Evolutionary conservation across 2,797 vertebrate species (phyloP).

Genomic region (Australoheros facetus): DNA sequence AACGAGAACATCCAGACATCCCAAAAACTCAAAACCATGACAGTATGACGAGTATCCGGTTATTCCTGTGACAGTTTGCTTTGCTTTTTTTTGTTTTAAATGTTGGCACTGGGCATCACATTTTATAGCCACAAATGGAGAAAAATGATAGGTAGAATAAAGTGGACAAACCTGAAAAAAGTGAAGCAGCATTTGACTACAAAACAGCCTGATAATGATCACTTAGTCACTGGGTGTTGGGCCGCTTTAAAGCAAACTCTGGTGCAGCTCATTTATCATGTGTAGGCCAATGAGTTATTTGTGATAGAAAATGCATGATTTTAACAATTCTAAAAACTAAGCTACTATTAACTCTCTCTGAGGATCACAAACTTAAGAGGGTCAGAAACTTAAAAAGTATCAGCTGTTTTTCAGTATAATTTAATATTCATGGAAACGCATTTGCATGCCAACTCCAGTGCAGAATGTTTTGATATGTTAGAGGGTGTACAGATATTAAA

Average conservation of each 20-base stretch:
- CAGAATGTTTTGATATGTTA: background rate
- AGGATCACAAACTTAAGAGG: background rate
- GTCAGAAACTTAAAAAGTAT: background rate
- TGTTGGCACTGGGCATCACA: background rate
- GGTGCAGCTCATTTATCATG: background rate
- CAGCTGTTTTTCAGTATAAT: background rate
- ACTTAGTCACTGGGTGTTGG: background rate
- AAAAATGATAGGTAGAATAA: background rate
- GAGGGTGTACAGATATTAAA: background rate
- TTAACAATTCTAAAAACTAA: background rate
- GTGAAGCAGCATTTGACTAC: background rate
- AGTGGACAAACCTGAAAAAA: conserved; percentile 2
- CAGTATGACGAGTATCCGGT: background rate
- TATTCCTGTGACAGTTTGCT: background rate
- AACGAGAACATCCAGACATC: background rate
- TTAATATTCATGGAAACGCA: conserved; percentile 13
- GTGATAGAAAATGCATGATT: background rate
- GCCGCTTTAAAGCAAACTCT: background rate
- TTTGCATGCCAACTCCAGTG: background rate
- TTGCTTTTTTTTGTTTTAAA: background rate
- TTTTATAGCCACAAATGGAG: conserved; percentile 11
- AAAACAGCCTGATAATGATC: background rate
- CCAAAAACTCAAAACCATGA: background rate
- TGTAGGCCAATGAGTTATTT: background rate
- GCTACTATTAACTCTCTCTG: background rate